phyloP scores from a whole-genome alignment of 2,113 vertebrate species.

The Rhabdomys dilectus region DNA sequence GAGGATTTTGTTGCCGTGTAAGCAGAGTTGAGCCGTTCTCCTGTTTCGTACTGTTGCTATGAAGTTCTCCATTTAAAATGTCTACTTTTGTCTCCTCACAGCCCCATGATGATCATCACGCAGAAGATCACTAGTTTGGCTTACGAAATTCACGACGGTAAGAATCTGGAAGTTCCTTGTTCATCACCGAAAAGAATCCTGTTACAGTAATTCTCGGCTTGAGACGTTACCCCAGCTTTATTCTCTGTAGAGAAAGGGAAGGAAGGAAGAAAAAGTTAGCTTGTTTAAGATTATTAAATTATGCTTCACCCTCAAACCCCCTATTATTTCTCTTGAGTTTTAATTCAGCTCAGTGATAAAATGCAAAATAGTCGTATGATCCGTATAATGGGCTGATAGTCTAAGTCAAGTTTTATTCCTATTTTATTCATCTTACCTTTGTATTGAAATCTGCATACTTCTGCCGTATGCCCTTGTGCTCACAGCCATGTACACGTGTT shows the following conservation, averaged over 20 bases:
- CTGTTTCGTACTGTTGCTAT: background rate
- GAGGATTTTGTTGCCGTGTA: background rate
- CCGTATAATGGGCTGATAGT: background rate
- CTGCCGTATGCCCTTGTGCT: background rate
- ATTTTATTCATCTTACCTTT: background rate
- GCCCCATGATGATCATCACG: conserved; percentile 99
- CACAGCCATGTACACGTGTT: background rate
- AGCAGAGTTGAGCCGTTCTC: background rate
- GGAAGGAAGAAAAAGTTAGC: background rate
- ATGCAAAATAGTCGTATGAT: background rate
- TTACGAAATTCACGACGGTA: conserved; percentile 98
- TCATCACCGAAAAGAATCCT: background rate
- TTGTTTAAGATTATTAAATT: background rate
- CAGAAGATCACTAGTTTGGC: conserved; percentile 99
- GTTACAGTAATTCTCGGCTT: background rate
- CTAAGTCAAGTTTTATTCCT: background rate
- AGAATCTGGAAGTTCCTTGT: conserved; percentile 79
- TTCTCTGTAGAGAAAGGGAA: background rate
- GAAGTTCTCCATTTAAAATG: conserved; percentile 47
- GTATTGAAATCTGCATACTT: background rate
- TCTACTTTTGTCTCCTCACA: conserved; percentile 80
- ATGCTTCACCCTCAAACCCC: background rate
- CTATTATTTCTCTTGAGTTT: background rate
- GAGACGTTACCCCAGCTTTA: background rate
- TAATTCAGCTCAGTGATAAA: background rate